Evolutionary conservation across 2,113 vertebrate genomes (phyloP), one percentile per base, ranked within the genome.

Genomic region (Nothocercus julius): DNA sequence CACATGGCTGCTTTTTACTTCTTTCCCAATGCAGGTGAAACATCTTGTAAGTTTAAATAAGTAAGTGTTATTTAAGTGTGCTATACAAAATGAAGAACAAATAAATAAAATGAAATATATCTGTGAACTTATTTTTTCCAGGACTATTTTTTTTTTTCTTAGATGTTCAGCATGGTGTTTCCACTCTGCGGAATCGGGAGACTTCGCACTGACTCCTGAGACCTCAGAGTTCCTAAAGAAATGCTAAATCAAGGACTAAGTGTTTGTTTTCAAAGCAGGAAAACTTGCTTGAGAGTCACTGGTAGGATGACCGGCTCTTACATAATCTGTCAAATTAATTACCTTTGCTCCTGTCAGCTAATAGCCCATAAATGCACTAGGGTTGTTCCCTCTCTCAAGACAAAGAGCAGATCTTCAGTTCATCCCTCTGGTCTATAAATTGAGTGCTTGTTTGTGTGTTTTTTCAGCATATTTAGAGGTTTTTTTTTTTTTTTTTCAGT

Each of bases 41-140:
- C 59, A 83, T 85, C 73, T 92, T 89, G 81, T 96, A 82, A 91
- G 53, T 72, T 90, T 90, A 94, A 63, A 85, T 90, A 73, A 94
- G 68, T 49, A 92, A 82, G 9, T 75, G 75, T 85, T 51, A 76
- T 80, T 54, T 73, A 90, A 69, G 81, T 93, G 58, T 87, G 87
- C 93, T 97, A 82, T 88, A 53, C 92, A 84, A 96, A 94, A 68
- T 38, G 68, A 95, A 97, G 95, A 97, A 92, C 68, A 91, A 95
- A 88, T 82, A 92, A 93, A 92, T 54, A 36, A 85, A 93, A 25
- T 87, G 16, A 92, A 90, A 87, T 14, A 36, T 9, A 63, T 18
- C 19, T 85, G 47, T 69, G 74, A 14, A 10, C 25, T 14, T 13
- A 32, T 12, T 27, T 56, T 17, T 47, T 36, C 5, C 4, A 5